Conservation (phyloP, 2,797 vertebrate genomes). For the Centropyge bicolor region DNA sequence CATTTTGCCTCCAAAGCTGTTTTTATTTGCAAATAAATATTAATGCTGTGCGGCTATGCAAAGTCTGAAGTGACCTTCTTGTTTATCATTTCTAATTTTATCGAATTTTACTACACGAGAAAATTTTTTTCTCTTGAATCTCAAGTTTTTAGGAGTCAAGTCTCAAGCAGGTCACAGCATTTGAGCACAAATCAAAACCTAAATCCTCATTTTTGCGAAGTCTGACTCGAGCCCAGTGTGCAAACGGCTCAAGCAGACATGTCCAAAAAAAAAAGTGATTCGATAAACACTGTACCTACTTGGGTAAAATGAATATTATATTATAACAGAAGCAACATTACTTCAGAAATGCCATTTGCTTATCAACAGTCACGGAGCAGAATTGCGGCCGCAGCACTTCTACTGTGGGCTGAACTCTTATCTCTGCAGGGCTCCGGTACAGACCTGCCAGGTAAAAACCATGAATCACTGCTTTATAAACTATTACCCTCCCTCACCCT, state of each 20-base stretch:
- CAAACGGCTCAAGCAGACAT: neutral
- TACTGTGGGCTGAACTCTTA: conserved; percentile 35
- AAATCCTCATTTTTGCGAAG: neutral
- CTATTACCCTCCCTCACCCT: conserved; percentile 70
- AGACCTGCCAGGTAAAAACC: conserved; percentile 61
- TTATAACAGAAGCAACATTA: conserved; percentile 1
- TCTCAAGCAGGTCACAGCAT: conserved; percentile 1
- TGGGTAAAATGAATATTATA: conserved; percentile 6
- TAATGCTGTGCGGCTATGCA: neutral
- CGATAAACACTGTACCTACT: neutral
- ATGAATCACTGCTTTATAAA: conserved; percentile 69
- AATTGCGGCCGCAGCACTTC: conserved; percentile 26
- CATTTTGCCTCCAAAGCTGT: neutral
- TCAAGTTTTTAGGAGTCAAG: neutral
- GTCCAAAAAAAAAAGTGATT: conserved; percentile 3
- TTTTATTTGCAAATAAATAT: conserved; percentile 14
- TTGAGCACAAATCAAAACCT: neutral
- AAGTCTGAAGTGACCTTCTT: neutral
- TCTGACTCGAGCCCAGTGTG: neutral
- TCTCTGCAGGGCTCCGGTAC: conserved; percentile 47
- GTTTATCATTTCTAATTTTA: neutral
- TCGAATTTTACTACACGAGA: neutral
- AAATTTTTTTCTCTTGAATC: conserved; percentile 8
- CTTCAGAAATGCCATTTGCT: conserved; percentile 33
- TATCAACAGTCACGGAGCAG: conserved; percentile 33